These are phyloP conservation scores for Acrobasis consociella DNA, from an alignment of 2,888 invertebrate genomes.

Conservation along the genomic window DNA sequence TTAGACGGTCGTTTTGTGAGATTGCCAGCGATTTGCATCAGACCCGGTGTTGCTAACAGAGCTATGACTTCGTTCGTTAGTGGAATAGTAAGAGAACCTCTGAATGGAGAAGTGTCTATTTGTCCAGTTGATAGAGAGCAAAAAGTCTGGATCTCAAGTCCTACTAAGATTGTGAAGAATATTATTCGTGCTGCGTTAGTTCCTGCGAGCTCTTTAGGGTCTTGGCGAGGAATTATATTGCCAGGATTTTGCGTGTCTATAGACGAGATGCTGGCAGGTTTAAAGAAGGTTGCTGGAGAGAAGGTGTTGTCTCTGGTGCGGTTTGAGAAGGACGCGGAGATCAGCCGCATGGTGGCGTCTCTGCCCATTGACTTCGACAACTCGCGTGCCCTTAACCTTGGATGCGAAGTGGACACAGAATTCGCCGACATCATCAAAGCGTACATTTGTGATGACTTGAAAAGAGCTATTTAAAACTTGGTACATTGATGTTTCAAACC, in stretches of 20 bases:
- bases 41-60: conserved; percentile 62
- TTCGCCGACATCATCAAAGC: conserved; percentile 56
- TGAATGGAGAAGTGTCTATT: conserved; percentile 48
- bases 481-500: too few species aligned
- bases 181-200: conserved; percentile 55
- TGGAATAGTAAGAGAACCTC: conserved; percentile 66
- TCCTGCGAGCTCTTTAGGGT: conserved; percentile 42
- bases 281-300: conserved; percentile 56
- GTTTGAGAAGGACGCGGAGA: conserved; percentile 47
- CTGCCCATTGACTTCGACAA: conserved; percentile 62
- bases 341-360: conserved; percentile 54
- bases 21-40: conserved; percentile 67
- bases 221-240: conserved; percentile 56
- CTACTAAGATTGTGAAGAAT: conserved; percentile 55
- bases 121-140: conserved; percentile 58
- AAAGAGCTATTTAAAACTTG: conserved; percentile 5
- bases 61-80: conserved; percentile 74
- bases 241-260: conserved; percentile 63
- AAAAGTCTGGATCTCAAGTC: conserved; percentile 62
- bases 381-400: conserved; percentile 54
- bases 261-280: conserved; percentile 54
- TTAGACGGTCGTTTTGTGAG: conserved; percentile 61
- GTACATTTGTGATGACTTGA: conserved; percentile 48
- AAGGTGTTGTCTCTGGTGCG: conserved; percentile 49
- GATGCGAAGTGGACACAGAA: conserved; percentile 55